Conservation (phyloP, 2,888 invertebrate species). For the Caenorhabditis macrosperma region DNA sequence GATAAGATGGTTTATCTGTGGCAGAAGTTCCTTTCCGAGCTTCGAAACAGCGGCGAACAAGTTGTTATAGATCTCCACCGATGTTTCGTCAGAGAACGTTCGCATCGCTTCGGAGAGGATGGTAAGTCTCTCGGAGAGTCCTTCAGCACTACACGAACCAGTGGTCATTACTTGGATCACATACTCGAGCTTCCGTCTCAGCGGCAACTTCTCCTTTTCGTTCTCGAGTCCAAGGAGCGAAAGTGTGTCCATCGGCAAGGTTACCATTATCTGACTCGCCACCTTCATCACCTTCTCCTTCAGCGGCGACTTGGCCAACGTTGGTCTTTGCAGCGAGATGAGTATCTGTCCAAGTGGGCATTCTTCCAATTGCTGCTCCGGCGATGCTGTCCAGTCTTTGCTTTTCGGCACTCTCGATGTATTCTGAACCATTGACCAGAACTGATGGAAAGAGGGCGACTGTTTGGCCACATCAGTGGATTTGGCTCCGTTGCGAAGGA, state of each 20-base stretch:
- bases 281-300: slow-evolving; percentile 56
- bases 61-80: slow-evolving; percentile 62
- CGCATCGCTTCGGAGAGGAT: slow-evolving; percentile 70
- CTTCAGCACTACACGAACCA: slow-evolving; percentile 83
- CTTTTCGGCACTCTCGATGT: slow-evolving; percentile 27
- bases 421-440: slow-evolving; percentile 72
- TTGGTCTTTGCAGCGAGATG: slow-evolving; percentile 58
- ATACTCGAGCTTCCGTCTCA: slow-evolving; percentile 39
- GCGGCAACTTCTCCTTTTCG: slow-evolving; percentile 33
- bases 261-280: slow-evolving; percentile 82
- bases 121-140: slow-evolving; percentile 58
- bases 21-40: slow-evolving; percentile 58
- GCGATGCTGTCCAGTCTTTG: slow-evolving; percentile 33
- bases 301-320: slow-evolving; percentile 54
- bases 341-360: slow-evolving; percentile 53
- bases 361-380: slow-evolving; percentile 49
- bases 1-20: slow-evolving; percentile 57
- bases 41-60: slow-evolving; percentile 52
- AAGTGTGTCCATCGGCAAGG: slow-evolving; percentile 68
- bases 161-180: slow-evolving; percentile 55
- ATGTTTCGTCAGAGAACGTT: slow-evolving; percentile 54
- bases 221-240: slow-evolving; percentile 32
- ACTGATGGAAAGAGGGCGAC: slow-evolving; percentile 60
- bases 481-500: slow-evolving; percentile 80
- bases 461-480: slow-evolving; percentile 41